Conservation (phyloP, 2,797 vertebrate species). For the Miichthys miiuy region DNA sequence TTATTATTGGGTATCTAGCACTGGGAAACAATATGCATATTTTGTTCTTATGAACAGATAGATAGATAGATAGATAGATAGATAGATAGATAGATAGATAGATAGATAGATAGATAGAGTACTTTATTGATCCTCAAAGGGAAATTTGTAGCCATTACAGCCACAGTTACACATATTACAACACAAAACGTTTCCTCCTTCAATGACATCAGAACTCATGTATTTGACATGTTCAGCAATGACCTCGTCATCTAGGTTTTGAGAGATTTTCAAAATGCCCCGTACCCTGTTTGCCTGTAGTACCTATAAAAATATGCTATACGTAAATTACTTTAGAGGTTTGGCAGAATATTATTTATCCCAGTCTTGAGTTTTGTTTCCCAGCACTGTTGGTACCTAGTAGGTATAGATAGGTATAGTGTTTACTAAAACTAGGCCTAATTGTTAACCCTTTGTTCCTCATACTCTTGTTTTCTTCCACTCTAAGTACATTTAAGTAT, state of each 20-base stretch:
- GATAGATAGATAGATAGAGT: too few relatives aligned
- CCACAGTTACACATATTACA: too few relatives aligned
- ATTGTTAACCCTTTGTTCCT: neutral
- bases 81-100: too few relatives aligned
- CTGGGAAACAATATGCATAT: too few relatives aligned
- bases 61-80: too few relatives aligned
- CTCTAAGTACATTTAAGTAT: too few relatives aligned
- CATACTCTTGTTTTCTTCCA: neutral
- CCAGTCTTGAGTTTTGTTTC: neutral
- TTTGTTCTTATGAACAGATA: too few relatives aligned
- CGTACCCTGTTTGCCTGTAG: neutral
- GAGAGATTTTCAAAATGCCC: neutral
- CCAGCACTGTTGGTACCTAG: neutral
- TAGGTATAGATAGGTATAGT: neutral
- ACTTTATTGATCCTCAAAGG: too few relatives aligned
- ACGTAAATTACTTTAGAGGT: neutral
- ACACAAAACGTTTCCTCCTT: neutral
- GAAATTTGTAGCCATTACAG: too few relatives aligned
- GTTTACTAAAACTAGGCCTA: neutral
- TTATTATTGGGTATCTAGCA: too few relatives aligned
- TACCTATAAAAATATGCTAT: neutral
- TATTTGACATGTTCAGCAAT: neutral
- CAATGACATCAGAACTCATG: neutral
- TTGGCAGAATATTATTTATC: neutral
- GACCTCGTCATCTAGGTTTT: neutral